phyloP scores from a whole-genome alignment of 2,888 invertebrate genomes.

The Chrysolina haemoptera region DNA sequence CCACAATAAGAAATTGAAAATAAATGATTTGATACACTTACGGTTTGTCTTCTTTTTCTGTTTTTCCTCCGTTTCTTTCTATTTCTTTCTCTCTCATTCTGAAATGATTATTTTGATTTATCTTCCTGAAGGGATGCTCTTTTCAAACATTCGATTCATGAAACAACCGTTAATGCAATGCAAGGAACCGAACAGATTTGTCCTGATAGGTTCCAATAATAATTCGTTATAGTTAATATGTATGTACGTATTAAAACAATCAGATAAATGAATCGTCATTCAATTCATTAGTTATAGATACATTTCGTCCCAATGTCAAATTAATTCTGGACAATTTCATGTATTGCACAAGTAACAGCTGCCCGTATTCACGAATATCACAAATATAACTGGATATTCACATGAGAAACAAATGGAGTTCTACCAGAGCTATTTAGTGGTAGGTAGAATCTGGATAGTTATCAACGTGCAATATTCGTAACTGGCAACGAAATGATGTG shows the following conservation, averaged over 20 bases:
- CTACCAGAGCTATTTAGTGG: too few relatives aligned
- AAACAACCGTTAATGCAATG: background rate
- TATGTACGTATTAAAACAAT: background rate
- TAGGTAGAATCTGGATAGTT: too few relatives aligned
- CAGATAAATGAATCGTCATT: constrained; percentile 2
- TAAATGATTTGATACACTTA: background rate
- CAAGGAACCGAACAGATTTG: background rate
- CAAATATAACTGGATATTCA: background rate
- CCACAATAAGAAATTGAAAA: background rate
- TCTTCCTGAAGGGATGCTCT: background rate
- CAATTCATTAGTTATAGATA: background rate
- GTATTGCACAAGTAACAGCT: background rate
- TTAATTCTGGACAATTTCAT: background rate
- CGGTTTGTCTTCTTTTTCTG: background rate
- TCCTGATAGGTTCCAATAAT: background rate
- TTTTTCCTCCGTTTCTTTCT: background rate
- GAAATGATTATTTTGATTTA: background rate
- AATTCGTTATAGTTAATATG: background rate
- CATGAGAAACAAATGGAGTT: background rate
- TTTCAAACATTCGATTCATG: background rate
- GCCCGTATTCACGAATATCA: background rate
- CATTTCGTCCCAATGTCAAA: constrained; percentile 7
- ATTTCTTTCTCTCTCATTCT: constrained; percentile 7
- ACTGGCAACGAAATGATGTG: too few relatives aligned
- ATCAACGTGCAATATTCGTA: too few relatives aligned